A percentile compares a stretch with the other conserved stretches of the same genome.
These are phyloP conservation scores for Diglossa cyanea DNA, from an alignment of 2,797 vertebrate species.

Conservation along the genomic window DNA sequence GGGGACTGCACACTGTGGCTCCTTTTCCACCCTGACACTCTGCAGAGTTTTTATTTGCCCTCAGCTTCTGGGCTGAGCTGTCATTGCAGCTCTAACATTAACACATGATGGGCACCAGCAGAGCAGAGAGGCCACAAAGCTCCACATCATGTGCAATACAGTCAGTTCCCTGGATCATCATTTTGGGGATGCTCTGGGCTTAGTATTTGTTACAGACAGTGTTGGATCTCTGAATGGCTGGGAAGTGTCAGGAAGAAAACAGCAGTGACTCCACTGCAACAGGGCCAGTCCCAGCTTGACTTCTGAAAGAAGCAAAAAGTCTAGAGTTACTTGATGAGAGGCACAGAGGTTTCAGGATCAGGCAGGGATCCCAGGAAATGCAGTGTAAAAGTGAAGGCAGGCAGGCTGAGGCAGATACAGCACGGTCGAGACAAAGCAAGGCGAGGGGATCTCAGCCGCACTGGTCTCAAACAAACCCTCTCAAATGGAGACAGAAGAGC, in stretches of 20 bases:
- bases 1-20: rapidly evolving
- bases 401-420: neutral
- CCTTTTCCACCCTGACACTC: neutral
- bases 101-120: too few relatives aligned
- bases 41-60: neutral
- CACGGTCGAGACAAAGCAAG: rapidly evolving
- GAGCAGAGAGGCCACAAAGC: neutral
- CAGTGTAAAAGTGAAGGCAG: neutral
- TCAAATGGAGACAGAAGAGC: neutral
- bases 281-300: neutral
- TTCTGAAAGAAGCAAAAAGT: neutral
- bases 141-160: rapidly evolving
- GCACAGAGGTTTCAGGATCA: neutral
- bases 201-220: neutral
- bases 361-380: neutral
- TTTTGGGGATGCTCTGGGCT: neutral
- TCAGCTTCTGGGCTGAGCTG: neutral
- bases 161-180: neutral
- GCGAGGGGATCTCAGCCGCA: neutral
- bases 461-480: neutral
- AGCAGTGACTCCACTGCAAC: neutral
- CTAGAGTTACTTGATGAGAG: neutral
- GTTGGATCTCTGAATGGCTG: neutral
- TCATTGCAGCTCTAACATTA: neutral
- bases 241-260: neutral